phyloP scores from a whole-genome alignment of 1,140 invertebrate species.

The Drosophila saltans region DNA sequence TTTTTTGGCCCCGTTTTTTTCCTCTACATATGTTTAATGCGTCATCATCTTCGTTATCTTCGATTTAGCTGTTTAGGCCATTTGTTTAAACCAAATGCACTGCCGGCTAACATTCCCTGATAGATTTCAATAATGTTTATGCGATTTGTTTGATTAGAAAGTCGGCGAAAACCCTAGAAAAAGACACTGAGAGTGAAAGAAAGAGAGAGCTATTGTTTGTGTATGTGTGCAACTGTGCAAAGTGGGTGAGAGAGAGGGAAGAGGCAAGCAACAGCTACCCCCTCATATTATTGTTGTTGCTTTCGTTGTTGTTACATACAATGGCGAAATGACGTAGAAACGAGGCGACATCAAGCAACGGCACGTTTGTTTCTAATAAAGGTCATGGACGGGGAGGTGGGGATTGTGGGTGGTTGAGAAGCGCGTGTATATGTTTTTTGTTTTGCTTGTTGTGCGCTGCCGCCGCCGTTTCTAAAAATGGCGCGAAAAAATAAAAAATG shows the following conservation, averaged over 20 bases:
- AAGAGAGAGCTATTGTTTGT: neutral
- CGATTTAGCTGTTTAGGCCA: constrained; percentile 30
- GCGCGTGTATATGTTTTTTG: constrained; percentile 15
- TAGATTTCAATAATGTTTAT: constrained; percentile 30
- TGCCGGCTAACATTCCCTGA: constrained; percentile 49
- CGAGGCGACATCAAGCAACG: constrained; percentile 6
- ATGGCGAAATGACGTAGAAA: constrained; percentile 51
- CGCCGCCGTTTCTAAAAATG: constrained; percentile 9
- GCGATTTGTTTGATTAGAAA: constrained; percentile 75
- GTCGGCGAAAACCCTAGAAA: constrained; percentile 40
- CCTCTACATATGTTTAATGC: constrained; percentile 61
- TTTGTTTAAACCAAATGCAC: constrained; percentile 53
- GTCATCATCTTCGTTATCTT: constrained; percentile 52
- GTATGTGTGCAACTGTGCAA: neutral
- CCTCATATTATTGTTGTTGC: constrained; percentile 17
- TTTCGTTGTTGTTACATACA: constrained; percentile 15
- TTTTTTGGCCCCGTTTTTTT: constrained; percentile 41
- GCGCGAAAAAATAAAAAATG: constrained; percentile 11
- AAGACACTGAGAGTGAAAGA: neutral
- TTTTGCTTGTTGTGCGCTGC: constrained; percentile 20
- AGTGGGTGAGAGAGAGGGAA: neutral
- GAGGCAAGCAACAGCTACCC: constrained; percentile 19
- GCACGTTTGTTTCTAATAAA: constrained; percentile 30
- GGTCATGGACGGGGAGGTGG: constrained; percentile 34
- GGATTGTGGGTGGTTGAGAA: neutral